Base-by-base conservation (phyloP, 2,797 vertebrate species). In the Brachyrhaphis roseni region DNA sequence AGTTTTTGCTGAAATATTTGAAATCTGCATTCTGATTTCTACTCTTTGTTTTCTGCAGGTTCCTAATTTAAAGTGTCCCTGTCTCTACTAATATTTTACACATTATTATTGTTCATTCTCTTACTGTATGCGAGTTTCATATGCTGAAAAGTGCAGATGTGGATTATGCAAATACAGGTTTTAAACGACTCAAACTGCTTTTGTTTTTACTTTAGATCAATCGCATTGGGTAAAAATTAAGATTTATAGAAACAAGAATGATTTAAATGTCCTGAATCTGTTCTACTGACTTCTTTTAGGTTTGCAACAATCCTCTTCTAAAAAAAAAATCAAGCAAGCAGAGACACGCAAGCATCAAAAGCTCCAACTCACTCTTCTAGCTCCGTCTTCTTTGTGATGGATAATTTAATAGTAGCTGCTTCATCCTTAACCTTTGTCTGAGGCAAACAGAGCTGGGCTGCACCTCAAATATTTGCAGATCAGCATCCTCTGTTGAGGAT, bases 381-480 rank as follows among this genome's bases (percentile, higher is more conserved):
- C 75, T 76, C 62, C 15, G 72, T 82, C 46, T 80, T 78, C 77
- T 82, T 47, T 83, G 47, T 85, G 80, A 86, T 85, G 70, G 84
- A 80, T 85, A 77, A 88, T 91, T 82, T 57, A 81, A 49, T 23
- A 79, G 86, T 26, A 79, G 77, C 85, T 62, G 77, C 66, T 74
- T 78, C 78, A 41, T 75, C 68, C 81, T 45, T 78, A 80, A 53
- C 73, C 84, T 83, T 51, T 62, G 74, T 80, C 70, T 53, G 87
- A 83, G 83, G 90, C 88, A 91, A 93, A 92, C 89, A 90, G 72
- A 92, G 80, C 77, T 36, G 20, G 66, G 78, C 83, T 74, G 75
- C 84, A 91, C 89, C 90, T 92, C 91, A 94, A 95, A 95, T 95
- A 95, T 95, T 95, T 93, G 91, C 85, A 84, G 79, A 90, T 90